A percentile compares a stretch with the other conserved stretches of the same genome.
Evolutionary conservation across 1,140 invertebrate species (phyloP).

Genomic region (Bombus picipes): DNA sequence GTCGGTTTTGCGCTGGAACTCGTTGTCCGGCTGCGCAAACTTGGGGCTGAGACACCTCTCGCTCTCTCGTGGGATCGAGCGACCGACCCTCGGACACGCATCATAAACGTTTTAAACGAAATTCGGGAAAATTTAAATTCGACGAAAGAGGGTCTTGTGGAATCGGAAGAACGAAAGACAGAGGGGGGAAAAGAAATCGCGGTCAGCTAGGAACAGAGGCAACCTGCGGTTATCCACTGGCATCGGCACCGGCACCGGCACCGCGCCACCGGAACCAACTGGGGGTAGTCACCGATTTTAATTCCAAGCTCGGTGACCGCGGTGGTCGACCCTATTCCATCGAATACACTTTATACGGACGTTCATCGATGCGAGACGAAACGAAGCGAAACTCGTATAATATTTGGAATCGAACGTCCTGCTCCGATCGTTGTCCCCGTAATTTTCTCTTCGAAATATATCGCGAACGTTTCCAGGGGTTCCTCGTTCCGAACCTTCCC

Average conservation of each 20-base stretch:
- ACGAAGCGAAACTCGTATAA: slow-evolving; percentile 21
- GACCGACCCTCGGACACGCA: slow-evolving; percentile 77
- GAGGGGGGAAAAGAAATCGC: slow-evolving; percentile 1
- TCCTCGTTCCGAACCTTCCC: background rate
- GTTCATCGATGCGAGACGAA: slow-evolving; percentile 39
- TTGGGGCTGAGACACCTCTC: slow-evolving; percentile 31
- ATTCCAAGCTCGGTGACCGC: slow-evolving; percentile 30
- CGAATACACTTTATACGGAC: slow-evolving; percentile 22
- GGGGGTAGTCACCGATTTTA: slow-evolving; percentile 34
- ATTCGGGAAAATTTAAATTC: slow-evolving; percentile 78
- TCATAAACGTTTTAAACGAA: slow-evolving; percentile 82
- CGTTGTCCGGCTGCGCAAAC: slow-evolving; percentile 78
- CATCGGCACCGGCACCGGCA: no score
- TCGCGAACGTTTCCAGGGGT: background rate
- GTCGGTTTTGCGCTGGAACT: slow-evolving; percentile 29
- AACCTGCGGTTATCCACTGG: slow-evolving; percentile 26
- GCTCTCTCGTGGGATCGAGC: background rate
- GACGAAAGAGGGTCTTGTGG: slow-evolving; percentile 46
- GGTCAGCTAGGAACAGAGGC: slow-evolving; percentile 10
- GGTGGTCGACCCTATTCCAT: slow-evolving; percentile 35
- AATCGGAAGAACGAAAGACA: background rate
- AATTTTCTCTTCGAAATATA: background rate
- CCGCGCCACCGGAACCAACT: background rate
- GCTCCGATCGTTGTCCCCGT: background rate
- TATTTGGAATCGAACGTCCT: background rate